A percentile compares a stretch with the other conserved stretches of the same genome.
Conservation (phyloP, 2,797 vertebrate species). For the Etheostoma perlongum region DNA sequence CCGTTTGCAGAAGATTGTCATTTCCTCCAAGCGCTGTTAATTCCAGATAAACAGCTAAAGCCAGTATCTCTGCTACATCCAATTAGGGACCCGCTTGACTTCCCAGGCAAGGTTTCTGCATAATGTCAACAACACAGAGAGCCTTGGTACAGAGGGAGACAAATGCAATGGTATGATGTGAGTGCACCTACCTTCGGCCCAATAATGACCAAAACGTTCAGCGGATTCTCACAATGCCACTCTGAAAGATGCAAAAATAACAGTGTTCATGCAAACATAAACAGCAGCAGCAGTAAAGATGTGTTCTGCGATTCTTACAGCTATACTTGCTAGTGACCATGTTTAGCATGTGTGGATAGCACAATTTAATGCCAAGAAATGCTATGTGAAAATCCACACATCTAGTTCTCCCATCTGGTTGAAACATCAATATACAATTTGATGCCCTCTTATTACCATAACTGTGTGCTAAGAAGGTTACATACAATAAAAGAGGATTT, state of each 20-base stretch:
- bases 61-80: slow-evolving; percentile 74
- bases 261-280: slow-evolving; percentile 5
- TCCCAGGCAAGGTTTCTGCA: slow-evolving; percentile 39
- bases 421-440: slow-evolving; percentile 44
- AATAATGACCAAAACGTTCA: slow-evolving; percentile 89
- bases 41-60: slow-evolving; percentile 76
- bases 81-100: slow-evolving; percentile 68
- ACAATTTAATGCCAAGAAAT: background rate
- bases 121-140: slow-evolving; percentile 33
- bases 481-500: slow-evolving; percentile 17
- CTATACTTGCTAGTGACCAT: background rate
- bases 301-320: slow-evolving; percentile 1
- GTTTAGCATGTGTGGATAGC: background rate
- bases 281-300: slow-evolving; percentile 5
- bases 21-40: slow-evolving; percentile 60
- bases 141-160: slow-evolving; percentile 4
- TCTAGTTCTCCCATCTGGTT: background rate
- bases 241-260: slow-evolving; percentile 81
- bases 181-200: slow-evolving; percentile 90
- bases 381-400: slow-evolving; percentile 10
- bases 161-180: slow-evolving; percentile 16
- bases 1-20: slow-evolving; percentile 24
- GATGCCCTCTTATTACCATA: slow-evolving; percentile 58
- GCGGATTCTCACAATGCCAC: slow-evolving; percentile 90
- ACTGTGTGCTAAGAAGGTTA: slow-evolving; percentile 21